These are phyloP conservation scores for Tachysurus vachellii DNA, from an alignment of 2,113 vertebrate species.

Conservation along the genomic window DNA sequence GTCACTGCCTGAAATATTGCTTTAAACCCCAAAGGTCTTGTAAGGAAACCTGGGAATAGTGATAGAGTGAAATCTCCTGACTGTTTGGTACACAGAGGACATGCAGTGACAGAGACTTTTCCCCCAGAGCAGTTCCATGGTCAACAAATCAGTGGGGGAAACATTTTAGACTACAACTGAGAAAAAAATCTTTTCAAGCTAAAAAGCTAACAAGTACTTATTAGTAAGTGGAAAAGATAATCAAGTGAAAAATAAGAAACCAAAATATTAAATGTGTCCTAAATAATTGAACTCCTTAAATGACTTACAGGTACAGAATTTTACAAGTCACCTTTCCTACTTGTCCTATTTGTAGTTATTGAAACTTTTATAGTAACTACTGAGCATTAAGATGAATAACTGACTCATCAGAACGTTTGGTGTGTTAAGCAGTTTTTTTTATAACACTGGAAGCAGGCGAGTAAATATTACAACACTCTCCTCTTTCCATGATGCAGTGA, in stretches of 20 bases:
- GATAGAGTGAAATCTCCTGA: not conserved
- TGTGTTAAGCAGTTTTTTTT: not conserved
- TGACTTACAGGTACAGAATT: not conserved
- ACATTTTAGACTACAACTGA: not conserved
- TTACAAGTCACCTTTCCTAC: not conserved
- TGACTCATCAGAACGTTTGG: not conserved
- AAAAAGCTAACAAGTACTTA: not conserved
- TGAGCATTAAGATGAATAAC: not conserved
- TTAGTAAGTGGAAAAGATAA: not conserved
- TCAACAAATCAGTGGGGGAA: not conserved
- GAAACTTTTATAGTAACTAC: not conserved
- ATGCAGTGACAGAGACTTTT: not conserved
- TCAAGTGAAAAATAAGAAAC: not conserved
- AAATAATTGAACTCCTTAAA: not conserved
- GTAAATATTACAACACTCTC: constrained; percentile 22
- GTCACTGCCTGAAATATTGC: not conserved
- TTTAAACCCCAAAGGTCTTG: not conserved
- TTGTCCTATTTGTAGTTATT: not conserved
- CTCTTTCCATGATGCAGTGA: constrained; percentile 26
- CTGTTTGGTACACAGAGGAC: not conserved
- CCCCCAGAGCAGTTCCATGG: not conserved
- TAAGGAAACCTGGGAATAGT: not conserved
- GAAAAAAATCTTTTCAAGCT: not conserved
- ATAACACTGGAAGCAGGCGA: not conserved
- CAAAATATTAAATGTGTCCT: not conserved